Percentiles rank a stretch among this genome's conserved stretches.
phyloP scores from a whole-genome alignment of 2,113 vertebrate genomes.

The Eolophus roseicapilla region DNA sequence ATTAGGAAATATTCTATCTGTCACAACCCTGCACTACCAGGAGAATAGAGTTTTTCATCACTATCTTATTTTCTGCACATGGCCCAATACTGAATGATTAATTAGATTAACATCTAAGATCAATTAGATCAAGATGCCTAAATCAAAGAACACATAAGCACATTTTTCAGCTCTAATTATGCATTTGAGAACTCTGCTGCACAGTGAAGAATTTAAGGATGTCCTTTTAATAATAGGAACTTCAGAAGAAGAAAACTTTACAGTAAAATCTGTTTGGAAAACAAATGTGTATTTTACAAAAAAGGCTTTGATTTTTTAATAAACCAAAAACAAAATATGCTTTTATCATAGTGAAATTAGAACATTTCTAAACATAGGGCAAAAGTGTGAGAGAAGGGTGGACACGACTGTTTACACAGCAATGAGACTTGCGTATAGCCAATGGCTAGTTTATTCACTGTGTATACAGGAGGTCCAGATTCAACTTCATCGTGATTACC shows the following conservation, averaged over 20 bases:
- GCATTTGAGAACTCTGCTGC: background rate
- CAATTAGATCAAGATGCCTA: background rate
- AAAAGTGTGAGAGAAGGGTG: background rate
- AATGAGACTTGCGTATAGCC: background rate
- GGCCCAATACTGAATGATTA: background rate
- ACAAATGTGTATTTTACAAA: background rate
- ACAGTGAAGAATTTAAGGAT: background rate
- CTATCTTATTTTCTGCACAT: background rate
- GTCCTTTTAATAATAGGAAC: background rate
- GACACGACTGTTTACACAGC: background rate
- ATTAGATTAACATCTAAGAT: background rate
- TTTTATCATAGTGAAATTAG: background rate
- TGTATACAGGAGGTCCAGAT: background rate
- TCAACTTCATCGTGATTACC: background rate
- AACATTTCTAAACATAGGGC: background rate
- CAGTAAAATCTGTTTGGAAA: background rate
- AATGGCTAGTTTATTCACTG: background rate
- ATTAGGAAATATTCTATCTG: slow-evolving; percentile 23
- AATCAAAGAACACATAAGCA: background rate
- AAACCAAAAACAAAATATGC: background rate
- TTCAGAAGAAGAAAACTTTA: background rate
- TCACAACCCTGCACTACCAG: background rate
- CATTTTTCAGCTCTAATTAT: background rate
- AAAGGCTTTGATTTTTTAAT: background rate
- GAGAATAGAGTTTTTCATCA: background rate